phyloP scores from a whole-genome alignment of 2,888 invertebrate species.

The Scaeva pyrastri region DNA sequence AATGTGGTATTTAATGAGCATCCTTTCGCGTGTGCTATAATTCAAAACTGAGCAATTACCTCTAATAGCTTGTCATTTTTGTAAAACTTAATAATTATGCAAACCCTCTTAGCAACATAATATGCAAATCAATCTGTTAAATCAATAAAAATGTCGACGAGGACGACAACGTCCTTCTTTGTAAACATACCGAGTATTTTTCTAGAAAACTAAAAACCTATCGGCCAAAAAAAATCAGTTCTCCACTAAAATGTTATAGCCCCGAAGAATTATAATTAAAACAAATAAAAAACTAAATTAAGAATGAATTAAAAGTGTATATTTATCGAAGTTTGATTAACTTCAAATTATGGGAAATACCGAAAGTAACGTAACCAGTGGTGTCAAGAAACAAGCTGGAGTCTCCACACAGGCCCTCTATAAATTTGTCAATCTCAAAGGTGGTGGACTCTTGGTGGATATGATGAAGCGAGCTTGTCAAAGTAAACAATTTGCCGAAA shows the following conservation, averaged over 20 bases:
- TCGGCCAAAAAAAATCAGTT: conserved; percentile 1
- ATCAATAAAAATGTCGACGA: conserved; percentile 11
- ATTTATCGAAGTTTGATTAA: neutral
- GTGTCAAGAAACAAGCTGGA: conserved; percentile 97
- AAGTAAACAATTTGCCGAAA: conserved; percentile 94
- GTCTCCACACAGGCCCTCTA: conserved; percentile 93
- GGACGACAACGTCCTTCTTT: neutral
- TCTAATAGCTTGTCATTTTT: neutral
- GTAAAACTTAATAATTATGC: neutral
- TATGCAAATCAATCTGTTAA: neutral
- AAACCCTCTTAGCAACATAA: conserved; percentile 23
- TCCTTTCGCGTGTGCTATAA: too few species aligned
- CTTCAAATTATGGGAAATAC: conserved; percentile 89
- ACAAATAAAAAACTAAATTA: neutral
- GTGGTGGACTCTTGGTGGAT: conserved; percentile 96
- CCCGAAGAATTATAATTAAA: neutral
- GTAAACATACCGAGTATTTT: conserved; percentile 27
- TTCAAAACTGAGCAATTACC: neutral
- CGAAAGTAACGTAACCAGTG: conserved; percentile 95
- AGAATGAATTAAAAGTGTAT: neutral
- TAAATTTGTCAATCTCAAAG: conserved; percentile 95
- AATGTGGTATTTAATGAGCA: too few species aligned
- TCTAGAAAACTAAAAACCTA: neutral
- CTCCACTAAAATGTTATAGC: neutral
- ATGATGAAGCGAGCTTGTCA: conserved; percentile 96